Base-by-base conservation (phyloP, 2,797 vertebrate genomes). In the Nannoperca obscura region DNA sequence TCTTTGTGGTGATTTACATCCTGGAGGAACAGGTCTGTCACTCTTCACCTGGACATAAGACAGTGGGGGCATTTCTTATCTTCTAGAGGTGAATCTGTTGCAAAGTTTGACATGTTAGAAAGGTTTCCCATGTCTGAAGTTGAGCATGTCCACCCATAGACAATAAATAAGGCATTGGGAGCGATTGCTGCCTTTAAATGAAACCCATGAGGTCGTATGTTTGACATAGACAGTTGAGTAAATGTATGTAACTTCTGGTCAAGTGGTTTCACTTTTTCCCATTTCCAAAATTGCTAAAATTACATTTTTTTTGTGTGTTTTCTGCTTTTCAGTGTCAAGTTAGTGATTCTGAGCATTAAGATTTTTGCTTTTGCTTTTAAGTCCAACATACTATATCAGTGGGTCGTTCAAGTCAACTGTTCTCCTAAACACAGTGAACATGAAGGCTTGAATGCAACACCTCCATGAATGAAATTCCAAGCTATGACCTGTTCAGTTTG, bases 1-100 rank as follows among this genome's bases (percentile, higher is more conserved):
- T 74, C 42, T 57, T 42, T 62, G 59, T 69, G 70, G 71, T 71
- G 74, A 82, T 91, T 86, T 81, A 87, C 68, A 36, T 76, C 74
- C 59, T 64, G 53, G 66, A 59, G 71, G 70, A 89, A 49, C 71
- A 52, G 60, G 54, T 81, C 84, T 81, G 57, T 74, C 71, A 74
- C 54, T 81, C 52, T 38, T 40, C 65, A 75, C 47, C 32, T 24
- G 24, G 71, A 67, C 70, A 27, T 46, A 62, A 64, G 36, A 68
- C 80, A 70, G 34, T 32, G 42, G 46, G 27, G 38, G 47, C 24
- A n/a, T 71, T 70, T 76, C 30, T 72, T 71, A 38, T 77, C 74
- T 72, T 64, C 27, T 11, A 4, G 54, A 59, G 71, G 74, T 65
- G 64, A 64, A 63, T 42, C 22, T 52, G 64, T 46, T 58, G 52